phyloP scores from a whole-genome alignment of 2,888 invertebrate species.

The Tridacna gigas region DNA sequence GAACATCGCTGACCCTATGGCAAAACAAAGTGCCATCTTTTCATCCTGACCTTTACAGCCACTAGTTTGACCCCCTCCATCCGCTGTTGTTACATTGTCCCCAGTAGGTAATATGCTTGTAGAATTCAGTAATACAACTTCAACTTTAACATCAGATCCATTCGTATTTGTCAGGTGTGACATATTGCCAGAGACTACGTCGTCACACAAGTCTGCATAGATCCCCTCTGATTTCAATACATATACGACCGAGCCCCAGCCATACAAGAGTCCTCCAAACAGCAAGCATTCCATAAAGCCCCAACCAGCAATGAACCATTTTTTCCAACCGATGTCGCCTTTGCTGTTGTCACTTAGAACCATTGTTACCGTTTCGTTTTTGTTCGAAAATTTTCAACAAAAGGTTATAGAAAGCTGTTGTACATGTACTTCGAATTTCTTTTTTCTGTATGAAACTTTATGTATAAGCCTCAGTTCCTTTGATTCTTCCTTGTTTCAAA shows the following conservation, averaged over 20 bases:
- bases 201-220: constrained; percentile 63
- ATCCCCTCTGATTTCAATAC: constrained; percentile 73
- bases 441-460: too few species aligned
- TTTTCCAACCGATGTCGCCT: constrained; percentile 61
- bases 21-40: constrained; percentile 72
- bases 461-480: too few species aligned
- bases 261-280: constrained; percentile 77
- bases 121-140: constrained; percentile 31
- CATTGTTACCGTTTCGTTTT: constrained; percentile 24
- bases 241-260: constrained; percentile 77
- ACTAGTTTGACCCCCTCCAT: background rate
- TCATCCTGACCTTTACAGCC: constrained; percentile 68
- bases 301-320: constrained; percentile 69
- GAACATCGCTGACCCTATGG: constrained; percentile 72
- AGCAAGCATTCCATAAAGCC: constrained; percentile 74
- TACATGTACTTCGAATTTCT: too few species aligned
- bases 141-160: constrained; percentile 11
- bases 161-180: constrained; percentile 5
- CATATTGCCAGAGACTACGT: background rate
- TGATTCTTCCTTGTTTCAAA: too few species aligned
- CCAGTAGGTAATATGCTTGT: background rate
- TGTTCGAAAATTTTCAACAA: background rate
- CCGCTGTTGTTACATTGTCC: background rate
- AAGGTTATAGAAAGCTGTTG: background rate
- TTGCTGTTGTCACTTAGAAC: constrained; percentile 51